Evolutionary conservation across 2,797 vertebrate species (phyloP), one percentile per base, ranked within the genome.

Genomic region (Otus scops): DNA sequence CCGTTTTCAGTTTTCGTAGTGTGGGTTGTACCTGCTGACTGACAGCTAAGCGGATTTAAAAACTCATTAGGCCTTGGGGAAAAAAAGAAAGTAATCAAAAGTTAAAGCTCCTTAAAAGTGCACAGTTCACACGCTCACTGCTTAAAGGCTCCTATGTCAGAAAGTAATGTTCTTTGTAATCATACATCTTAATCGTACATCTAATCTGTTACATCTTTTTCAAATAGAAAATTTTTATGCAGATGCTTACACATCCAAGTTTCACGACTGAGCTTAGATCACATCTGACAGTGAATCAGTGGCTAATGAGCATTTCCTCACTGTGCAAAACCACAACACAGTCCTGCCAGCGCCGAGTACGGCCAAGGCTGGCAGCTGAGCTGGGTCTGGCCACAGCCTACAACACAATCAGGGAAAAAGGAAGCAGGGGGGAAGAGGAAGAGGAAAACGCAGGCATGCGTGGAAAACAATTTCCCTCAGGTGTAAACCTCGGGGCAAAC

Each of bases 21-120:
- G 47, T 59, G 34, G 22, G 67, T 24, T 0, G 1, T 85, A 67
- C 39, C 68, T 69, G 43, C 74, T 69, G 64, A 53, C 70, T 28
- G 59, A 79, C 60, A 91, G 86, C 51, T 53, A 85, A 82, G 86
- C 67, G 92, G 91, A 85, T 75, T 92, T 56, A n/a, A 77, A 92
- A 94, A 82, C 68, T 70, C 70, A 73, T 91, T 41, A 82, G 36
- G 81, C 51, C 60, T 82, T 20, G 41, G 51, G 38, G 22, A 8
- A 8, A 69, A 69, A 88, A 78, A 48, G 73, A 53, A 50, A 54
- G 45, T 28, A 68, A 95, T 59, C 79, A 85, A n/a, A 93, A 94
- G 48, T 91, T 88, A 88, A 91, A 95, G 75, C 89, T 91, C 67
- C 88, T 94, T 68, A 63, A 43, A 91, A 95, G 70, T 5, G 41